Percentiles rank a stretch among this genome's conserved stretches.
phyloP scores from a whole-genome alignment of 2,888 invertebrate species.

The Hartigia nigra region DNA sequence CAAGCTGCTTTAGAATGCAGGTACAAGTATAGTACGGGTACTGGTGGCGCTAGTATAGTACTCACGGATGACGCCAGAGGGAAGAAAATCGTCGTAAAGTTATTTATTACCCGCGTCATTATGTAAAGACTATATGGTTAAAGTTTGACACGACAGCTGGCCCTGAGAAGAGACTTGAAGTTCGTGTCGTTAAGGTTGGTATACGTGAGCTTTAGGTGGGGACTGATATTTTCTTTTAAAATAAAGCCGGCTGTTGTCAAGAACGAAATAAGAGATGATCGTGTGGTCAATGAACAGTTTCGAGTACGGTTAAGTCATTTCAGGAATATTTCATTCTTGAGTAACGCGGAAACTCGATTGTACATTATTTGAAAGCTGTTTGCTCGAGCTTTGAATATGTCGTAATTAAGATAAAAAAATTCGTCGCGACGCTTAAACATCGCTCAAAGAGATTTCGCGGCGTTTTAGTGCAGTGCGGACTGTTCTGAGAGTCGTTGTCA shows the following conservation, averaged over 20 bases:
- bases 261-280: background rate
- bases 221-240: background rate
- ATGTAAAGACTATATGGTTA: background rate
- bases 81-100: background rate
- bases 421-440: background rate
- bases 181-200: background rate
- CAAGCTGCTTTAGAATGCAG: background rate
- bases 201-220: background rate
- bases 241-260: background rate
- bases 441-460: background rate
- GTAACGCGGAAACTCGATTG: background rate
- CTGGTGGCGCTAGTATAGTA: background rate
- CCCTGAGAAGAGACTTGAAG: background rate
- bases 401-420: background rate
- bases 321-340: background rate
- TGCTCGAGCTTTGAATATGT: background rate
- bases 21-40: background rate
- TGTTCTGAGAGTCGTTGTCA: background rate
- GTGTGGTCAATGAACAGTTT: too few species aligned
- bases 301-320: background rate
- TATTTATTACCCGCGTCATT: background rate
- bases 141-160: background rate
- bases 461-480: background rate
- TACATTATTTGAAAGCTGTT: background rate
- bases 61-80: background rate